phyloP scores from a whole-genome alignment of 2,113 vertebrate species.

The Rissa tridactyla region DNA sequence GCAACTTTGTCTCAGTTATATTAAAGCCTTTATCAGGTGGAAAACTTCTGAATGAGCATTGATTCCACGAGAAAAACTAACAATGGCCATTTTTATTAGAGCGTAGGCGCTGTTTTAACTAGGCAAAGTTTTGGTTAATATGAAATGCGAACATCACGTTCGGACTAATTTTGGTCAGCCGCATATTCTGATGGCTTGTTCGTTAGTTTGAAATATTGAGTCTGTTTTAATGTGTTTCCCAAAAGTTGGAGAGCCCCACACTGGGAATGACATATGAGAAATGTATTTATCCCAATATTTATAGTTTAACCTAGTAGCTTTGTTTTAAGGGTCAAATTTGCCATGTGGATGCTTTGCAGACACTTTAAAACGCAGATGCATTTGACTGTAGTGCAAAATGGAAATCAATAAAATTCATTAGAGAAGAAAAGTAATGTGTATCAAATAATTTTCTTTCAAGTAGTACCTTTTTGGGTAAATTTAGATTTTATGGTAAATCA shows the following conservation, averaged over 20 bases:
- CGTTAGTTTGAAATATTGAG: neutral
- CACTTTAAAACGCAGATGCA: neutral
- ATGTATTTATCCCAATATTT: constrained; percentile 13
- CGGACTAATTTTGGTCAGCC: neutral
- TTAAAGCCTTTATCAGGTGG: constrained; percentile 78
- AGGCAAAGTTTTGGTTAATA: constrained; percentile 23
- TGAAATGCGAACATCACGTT: neutral
- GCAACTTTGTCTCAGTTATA: constrained; percentile 68
- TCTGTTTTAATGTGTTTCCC: constrained; percentile 17
- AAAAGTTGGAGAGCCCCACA: neutral
- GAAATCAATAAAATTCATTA: neutral
- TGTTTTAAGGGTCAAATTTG: neutral
- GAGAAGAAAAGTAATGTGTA: neutral
- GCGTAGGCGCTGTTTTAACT: neutral
- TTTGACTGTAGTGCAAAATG: neutral
- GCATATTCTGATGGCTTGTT: neutral
- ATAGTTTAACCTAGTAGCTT: constrained; percentile 28
- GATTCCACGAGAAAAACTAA: constrained; percentile 68
- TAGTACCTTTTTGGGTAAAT: neutral
- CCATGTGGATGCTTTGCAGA: neutral
- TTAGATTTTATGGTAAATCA: neutral
- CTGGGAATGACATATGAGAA: neutral
- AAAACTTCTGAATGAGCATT: constrained; percentile 66
- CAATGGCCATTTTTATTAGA: constrained; percentile 77
- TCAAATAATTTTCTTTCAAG: neutral